A percentile compares a stretch with the other conserved stretches of the same genome.
Conservation (phyloP, 2,113 vertebrate genomes). For the Ictalurus punctatus region DNA sequence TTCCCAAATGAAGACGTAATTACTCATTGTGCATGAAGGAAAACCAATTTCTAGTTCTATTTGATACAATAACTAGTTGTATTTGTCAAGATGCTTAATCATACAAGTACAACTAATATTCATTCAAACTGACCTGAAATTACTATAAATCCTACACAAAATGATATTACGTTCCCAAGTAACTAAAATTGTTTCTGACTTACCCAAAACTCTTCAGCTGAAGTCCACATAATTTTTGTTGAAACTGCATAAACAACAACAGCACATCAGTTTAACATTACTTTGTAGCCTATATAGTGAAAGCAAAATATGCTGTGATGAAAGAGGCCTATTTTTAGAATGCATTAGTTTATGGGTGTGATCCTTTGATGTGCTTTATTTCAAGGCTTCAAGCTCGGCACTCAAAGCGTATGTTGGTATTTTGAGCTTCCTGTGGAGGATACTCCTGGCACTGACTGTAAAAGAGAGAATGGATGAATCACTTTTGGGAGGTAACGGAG, state of each 20-base stretch:
- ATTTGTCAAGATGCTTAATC: background rate
- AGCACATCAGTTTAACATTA: background rate
- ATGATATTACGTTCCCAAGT: background rate
- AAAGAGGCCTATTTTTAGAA: background rate
- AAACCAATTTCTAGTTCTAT: background rate
- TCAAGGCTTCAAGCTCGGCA: background rate
- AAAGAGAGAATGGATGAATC: slow-evolving; percentile 33
- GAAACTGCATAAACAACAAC: background rate
- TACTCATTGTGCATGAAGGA: background rate
- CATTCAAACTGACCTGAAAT: background rate
- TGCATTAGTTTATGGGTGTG: background rate
- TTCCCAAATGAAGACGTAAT: background rate
- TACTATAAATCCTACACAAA: background rate
- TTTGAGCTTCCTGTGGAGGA: slow-evolving; percentile 29
- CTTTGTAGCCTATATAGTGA: background rate
- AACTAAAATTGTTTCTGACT: background rate
- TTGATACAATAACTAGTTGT: background rate
- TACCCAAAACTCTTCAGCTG: background rate
- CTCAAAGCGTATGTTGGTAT: background rate
- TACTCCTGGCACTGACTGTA: slow-evolving; percentile 18
- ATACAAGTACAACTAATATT: background rate
- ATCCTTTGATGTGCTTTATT: slow-evolving; percentile 1
- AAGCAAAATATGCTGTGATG: background rate
- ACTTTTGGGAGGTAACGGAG: slow-evolving; percentile 30
- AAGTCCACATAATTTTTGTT: background rate